Percentiles rank a stretch among this genome's conserved stretches.
phyloP scores from a whole-genome alignment of 2,797 vertebrate genomes.

The Schizopygopsis pylzovi region DNA sequence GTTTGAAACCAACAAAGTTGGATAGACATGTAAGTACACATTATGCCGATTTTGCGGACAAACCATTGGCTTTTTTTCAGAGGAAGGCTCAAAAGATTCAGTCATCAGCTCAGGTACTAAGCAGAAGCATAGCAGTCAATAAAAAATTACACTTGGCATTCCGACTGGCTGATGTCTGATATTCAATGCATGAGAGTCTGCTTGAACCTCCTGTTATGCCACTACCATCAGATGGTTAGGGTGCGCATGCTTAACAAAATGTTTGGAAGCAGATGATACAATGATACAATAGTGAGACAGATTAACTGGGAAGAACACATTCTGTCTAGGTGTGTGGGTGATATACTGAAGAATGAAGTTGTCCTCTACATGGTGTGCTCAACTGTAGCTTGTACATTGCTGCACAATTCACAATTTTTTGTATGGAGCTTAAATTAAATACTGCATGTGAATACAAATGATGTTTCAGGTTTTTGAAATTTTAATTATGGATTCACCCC shows the following conservation, averaged over 20 bases:
- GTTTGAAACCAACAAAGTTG: conserved; percentile 3
- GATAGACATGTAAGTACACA: conserved; percentile 3
- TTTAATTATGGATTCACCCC: background rate
- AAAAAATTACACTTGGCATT: background rate
- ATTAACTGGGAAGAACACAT: conserved; percentile 39
- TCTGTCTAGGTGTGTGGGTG: conserved; percentile 20
- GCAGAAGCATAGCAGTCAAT: too few species aligned
- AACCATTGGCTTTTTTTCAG: too few species aligned
- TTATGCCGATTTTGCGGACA: background rate
- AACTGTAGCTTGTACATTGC: background rate
- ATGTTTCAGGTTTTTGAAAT: background rate
- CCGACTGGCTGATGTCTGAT: conserved; percentile 42
- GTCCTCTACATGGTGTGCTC: background rate
- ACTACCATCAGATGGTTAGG: conserved; percentile 74
- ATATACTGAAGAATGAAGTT: conserved; percentile 2
- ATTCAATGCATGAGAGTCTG: conserved; percentile 59
- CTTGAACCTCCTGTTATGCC: conserved; percentile 68
- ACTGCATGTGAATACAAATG: background rate
- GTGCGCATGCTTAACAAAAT: conserved; percentile 53
- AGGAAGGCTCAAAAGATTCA: too few species aligned
- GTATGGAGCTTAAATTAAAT: background rate
- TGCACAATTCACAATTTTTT: background rate
- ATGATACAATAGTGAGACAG: conserved; percentile 31
- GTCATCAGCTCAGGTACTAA: too few species aligned
- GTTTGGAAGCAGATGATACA: conserved; percentile 39